These are phyloP conservation scores for Monopterus albus DNA, from an alignment of 2,113 vertebrate species.

Conservation along the genomic window DNA sequence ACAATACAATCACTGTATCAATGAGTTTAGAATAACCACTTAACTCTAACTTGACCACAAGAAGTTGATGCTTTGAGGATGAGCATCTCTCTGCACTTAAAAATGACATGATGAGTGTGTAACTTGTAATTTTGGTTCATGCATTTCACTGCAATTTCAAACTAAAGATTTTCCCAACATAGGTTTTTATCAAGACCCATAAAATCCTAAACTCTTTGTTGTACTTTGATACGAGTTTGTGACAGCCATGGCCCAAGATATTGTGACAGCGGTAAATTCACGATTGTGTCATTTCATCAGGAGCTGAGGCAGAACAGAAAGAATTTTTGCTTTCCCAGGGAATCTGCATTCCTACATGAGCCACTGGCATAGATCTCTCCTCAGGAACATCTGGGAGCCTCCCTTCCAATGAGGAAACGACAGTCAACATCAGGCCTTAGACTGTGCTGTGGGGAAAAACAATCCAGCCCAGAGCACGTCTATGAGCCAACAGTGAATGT, in stretches of 20 bases:
- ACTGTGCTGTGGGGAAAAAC: conserved; percentile 32
- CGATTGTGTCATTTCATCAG: conserved; percentile 67
- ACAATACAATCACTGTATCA: conserved; percentile 6
- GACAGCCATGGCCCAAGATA: conserved; percentile 44
- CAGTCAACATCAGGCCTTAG: conserved; percentile 62
- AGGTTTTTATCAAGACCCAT: not conserved
- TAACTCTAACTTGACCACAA: not conserved
- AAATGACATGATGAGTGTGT: not conserved
- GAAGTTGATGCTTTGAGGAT: not conserved
- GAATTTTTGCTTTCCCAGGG: conserved; percentile 72
- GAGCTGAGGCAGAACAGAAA: conserved; percentile 70
- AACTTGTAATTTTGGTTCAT: not conserved
- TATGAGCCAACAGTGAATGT: conserved; percentile 23
- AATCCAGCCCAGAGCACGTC: conserved; percentile 29
- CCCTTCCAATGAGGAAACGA: conserved; percentile 70
- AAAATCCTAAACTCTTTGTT: not conserved
- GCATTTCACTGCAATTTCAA: not conserved
- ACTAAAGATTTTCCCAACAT: not conserved
- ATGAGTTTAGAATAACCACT: not conserved
- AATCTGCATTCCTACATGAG: conserved; percentile 79
- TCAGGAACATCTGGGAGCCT: conserved; percentile 80
- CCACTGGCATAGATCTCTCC: conserved; percentile 76
- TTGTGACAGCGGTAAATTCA: conserved; percentile 65
- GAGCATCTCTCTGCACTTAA: not conserved
- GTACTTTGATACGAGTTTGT: conserved; percentile 47